Conservation (phyloP, 2,888 invertebrate genomes). For the Folsomia candida region DNA sequence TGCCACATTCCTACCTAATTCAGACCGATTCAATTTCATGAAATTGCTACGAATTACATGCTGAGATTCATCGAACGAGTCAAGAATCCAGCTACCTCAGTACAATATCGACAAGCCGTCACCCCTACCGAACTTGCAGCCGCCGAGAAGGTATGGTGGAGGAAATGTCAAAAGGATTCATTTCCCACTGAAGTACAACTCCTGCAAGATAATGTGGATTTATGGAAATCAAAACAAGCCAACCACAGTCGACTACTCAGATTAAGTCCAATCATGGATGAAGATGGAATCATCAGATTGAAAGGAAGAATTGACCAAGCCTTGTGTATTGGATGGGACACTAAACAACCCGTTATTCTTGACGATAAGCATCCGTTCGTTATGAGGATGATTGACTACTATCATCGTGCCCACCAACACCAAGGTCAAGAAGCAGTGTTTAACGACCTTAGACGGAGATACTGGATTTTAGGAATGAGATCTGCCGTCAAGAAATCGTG, state of each 20-base stretch:
- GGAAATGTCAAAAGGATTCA: conserved; percentile 1
- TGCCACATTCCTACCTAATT: too few relatives aligned
- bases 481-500: conserved; percentile 8
- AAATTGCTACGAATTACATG: too few relatives aligned
- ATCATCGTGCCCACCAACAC: conserved; percentile 10
- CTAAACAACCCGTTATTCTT: conserved; percentile 14
- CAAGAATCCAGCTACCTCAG: too few relatives aligned
- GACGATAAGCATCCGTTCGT: background rate
- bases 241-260: background rate
- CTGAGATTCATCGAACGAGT: too few relatives aligned
- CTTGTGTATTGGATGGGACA: background rate
- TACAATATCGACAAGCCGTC: too few relatives aligned
- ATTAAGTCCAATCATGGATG: conserved; percentile 17
- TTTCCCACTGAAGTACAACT: conserved; percentile 13
- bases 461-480: conserved; percentile 16
- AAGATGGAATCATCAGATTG: conserved; percentile 8
- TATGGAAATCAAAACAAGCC: too few relatives aligned
- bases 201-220: background rate
- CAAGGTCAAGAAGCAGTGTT: conserved; percentile 19
- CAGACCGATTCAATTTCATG: too few relatives aligned
- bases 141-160: background rate
- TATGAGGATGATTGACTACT: background rate
- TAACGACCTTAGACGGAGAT: conserved; percentile 19
- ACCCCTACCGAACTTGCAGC: background rate
- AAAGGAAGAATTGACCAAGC: conserved; percentile 15